Evolutionary conservation across 2,113 vertebrate genomes (phyloP).

Genomic region (Castor canadensis): DNA sequence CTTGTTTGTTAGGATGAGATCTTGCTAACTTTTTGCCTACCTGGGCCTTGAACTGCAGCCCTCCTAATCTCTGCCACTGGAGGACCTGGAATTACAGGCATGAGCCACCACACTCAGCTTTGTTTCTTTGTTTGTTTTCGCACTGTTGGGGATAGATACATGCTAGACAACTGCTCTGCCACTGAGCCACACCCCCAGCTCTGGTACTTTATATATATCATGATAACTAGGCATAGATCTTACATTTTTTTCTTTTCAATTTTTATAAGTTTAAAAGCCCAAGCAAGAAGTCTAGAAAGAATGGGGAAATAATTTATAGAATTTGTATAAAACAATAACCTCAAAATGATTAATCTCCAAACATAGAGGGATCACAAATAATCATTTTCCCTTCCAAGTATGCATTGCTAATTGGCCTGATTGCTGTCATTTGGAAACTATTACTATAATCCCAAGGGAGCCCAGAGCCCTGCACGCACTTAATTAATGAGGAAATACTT

Average conservation of each 20-base stretch:
- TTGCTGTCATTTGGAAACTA: conserved; percentile 44
- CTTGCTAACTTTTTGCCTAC: no score
- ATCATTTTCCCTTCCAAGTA: conserved; percentile 11
- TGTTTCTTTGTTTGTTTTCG: not conserved
- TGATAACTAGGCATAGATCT: not conserved
- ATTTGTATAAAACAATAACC: conserved; percentile 1
- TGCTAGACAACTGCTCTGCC: no score
- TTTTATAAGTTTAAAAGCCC: conserved; percentile 23
- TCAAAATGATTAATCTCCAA: conserved; percentile 4
- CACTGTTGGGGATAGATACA: not conserved
- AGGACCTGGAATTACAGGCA: no score
- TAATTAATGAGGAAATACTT: conserved; percentile 59
- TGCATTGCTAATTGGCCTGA: conserved; percentile 18
- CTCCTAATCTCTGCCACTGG: no score
- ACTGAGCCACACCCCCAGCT: not conserved
- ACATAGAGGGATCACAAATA: not conserved
- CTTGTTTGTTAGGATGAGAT: no score
- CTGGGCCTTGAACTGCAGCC: no score
- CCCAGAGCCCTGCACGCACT: not conserved
- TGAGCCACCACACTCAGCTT: no score
- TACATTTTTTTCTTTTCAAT: not conserved
- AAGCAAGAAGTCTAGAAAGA: not conserved
- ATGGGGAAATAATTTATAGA: not conserved
- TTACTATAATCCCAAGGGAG: conserved; percentile 41
- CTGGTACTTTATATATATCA: not conserved